Evolutionary conservation across 1,140 invertebrate species (phyloP).

Genomic region (Lepidurus arcticus): DNA sequence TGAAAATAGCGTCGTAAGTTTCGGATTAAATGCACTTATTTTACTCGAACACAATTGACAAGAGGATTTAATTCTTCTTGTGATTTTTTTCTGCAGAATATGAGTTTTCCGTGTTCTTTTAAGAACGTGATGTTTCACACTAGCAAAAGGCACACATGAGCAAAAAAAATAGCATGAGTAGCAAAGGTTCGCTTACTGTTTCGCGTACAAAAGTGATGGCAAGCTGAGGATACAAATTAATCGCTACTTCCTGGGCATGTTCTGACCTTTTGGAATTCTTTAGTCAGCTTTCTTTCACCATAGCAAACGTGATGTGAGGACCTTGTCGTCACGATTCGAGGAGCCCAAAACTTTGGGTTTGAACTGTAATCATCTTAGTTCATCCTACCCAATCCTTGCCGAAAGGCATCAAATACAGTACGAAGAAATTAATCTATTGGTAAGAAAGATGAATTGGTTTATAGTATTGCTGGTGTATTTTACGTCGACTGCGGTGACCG

Average conservation of each 20-base stretch:
- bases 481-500: neutral
- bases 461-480: neutral
- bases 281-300: neutral
- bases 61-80: neutral
- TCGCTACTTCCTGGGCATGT: neutral
- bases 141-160: too few relatives aligned
- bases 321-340: neutral
- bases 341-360: neutral
- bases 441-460: neutral
- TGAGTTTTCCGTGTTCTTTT: too few relatives aligned
- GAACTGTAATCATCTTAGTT: neutral
- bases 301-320: neutral
- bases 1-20: slow-evolving; percentile 28
- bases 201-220: neutral
- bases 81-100: too few relatives aligned
- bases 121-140: too few relatives aligned
- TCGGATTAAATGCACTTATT: slow-evolving; percentile 9
- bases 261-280: neutral
- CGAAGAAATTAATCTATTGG: neutral
- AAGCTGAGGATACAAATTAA: neutral
- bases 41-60: neutral
- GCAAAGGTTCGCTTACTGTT: too few relatives aligned
- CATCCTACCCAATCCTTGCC: neutral
- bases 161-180: too few relatives aligned
- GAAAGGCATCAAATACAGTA: neutral